Conservation (phyloP, 1,140 invertebrate genomes). For the Frieseomelitta varia region DNA sequence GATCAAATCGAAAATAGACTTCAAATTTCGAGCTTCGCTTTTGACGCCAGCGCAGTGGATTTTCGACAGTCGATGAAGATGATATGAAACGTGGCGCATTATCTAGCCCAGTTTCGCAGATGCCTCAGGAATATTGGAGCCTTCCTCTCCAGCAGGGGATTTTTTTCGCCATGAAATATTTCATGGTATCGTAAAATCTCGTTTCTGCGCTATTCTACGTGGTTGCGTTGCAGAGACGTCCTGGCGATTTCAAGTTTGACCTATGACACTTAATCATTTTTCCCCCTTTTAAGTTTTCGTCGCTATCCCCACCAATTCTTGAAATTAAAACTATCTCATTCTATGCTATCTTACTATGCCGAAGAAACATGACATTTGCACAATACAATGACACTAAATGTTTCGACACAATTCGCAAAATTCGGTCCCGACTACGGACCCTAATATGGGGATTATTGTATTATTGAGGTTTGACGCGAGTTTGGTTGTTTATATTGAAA, state of each 20-base stretch:
- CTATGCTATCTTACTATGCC: no score
- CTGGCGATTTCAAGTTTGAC: background rate
- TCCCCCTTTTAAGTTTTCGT: no score
- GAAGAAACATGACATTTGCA: no score
- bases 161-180: background rate
- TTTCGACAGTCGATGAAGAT: background rate
- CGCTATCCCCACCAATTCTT: no score
- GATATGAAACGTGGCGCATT: background rate
- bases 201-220: background rate
- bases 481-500: background rate
- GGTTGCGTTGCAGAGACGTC: background rate
- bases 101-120: background rate
- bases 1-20: background rate
- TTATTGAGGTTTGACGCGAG: background rate
- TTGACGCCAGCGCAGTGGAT: background rate
- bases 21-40: background rate
- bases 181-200: conserved; percentile 4
- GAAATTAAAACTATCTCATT: no score
- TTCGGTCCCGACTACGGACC: no score
- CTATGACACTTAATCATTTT: background rate
- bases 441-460: background rate
- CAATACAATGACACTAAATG: no score
- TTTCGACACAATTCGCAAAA: no score
- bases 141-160: no score
- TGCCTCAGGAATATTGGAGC: background rate